phyloP scores from a whole-genome alignment of 2,113 vertebrate genomes.

The Thunnus maccoyii region DNA sequence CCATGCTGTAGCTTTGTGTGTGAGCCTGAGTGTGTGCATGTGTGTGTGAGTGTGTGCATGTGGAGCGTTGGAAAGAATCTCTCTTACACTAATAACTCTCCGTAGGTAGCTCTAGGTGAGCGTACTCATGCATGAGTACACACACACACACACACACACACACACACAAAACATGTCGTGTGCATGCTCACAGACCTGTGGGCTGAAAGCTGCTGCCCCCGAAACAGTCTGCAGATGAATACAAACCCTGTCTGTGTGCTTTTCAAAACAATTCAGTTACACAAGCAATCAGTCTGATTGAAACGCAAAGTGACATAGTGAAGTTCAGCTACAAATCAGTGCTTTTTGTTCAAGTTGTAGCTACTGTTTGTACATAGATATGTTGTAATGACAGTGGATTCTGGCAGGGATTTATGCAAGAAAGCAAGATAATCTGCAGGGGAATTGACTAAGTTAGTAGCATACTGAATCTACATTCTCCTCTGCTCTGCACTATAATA shows the following conservation, averaged over 20 bases:
- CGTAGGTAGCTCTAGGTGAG: slow-evolving; percentile 30
- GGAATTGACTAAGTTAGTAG: slow-evolving; percentile 32
- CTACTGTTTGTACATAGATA: slow-evolving; percentile 65
- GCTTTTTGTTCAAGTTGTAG: slow-evolving; percentile 44
- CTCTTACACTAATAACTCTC: slow-evolving; percentile 52
- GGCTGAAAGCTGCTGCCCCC: slow-evolving; percentile 48
- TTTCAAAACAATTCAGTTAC: slow-evolving; percentile 49
- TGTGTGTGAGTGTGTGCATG: background rate
- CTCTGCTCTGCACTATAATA: slow-evolving; percentile 11
- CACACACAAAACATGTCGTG: slow-evolving; percentile 9
- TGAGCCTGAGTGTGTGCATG: background rate
- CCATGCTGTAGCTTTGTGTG: slow-evolving; percentile 34
- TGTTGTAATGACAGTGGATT: slow-evolving; percentile 61
- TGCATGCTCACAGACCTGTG: slow-evolving; percentile 53
- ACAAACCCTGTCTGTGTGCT: slow-evolving; percentile 46
- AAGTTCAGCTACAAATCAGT: slow-evolving; percentile 36
- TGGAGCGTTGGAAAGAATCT: background rate
- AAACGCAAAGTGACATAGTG: slow-evolving; percentile 40
- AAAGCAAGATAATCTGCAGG: slow-evolving; percentile 36
- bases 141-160: background rate
- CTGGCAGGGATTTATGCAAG: slow-evolving; percentile 33
- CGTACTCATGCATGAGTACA: slow-evolving; percentile 11
- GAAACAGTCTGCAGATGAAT: slow-evolving; percentile 52
- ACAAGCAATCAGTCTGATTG: slow-evolving; percentile 38
- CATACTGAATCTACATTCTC: slow-evolving; percentile 37